Base-by-base conservation (phyloP, 2,797 vertebrate species). In the Somateria mollissima region DNA sequence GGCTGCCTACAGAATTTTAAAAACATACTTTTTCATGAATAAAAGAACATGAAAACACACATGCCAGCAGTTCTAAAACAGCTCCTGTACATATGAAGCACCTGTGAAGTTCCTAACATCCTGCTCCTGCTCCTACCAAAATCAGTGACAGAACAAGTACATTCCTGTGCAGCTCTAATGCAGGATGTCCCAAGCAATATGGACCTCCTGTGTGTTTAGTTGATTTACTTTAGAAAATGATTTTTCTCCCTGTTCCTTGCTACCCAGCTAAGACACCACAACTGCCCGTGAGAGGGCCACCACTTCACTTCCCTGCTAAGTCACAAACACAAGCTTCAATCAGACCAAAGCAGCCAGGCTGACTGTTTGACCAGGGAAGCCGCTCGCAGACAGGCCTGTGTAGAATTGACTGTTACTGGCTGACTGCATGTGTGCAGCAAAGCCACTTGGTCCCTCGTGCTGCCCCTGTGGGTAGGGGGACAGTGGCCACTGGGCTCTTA, bases 11-110 rank as follows among this genome's bases (percentile, higher is more conserved):
- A 65, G 56, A 28, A 6, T 39, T 80, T 84, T 70, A 6, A 77
- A 86, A 69, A 22, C 30, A 45, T 0, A 0, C 12, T 66, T 64
- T 80, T 45, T 3, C 62, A 67, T 0, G 1, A 80, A 37, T 45
- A 75, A 51, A n/a, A 66, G 56, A 70, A 74, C 18, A 20, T 56
- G 36, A 80, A 73, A 64, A 25, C 2, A 21, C 36, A 54, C 1
- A 1, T 7, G 24, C 20, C 49, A 79, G 56, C 53, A 91, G 60
- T 64, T 76, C 39, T 49, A 27, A 72, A 87, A 62, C 0, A 0
- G 36, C 17, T 83, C 39, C 69, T 69, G 39, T 34, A 53, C 5
- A 1, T 62, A 37, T 43, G 22, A 56, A 88, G 65, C 27, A 73
- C 0, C 2, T 1, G 27, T 60, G 61, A 92, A 69, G 39, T 16